Percentiles rank a stretch among this genome's conserved stretches.
These are phyloP conservation scores for Elysia crispata DNA, from an alignment of 2,888 invertebrate genomes.

Conservation along the genomic window DNA sequence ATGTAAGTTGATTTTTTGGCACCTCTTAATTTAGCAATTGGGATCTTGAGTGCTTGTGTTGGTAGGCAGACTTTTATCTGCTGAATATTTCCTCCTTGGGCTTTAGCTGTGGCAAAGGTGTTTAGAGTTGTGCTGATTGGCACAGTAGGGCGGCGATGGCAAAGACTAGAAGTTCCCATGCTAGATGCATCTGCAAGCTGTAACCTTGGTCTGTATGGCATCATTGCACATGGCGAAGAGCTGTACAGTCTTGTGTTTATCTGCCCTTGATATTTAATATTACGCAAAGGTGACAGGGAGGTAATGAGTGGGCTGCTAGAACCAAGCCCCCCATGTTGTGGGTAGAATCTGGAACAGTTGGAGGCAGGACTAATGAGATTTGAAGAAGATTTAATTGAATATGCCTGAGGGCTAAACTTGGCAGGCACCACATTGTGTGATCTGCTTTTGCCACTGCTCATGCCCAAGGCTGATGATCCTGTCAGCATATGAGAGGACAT, in stretches of 20 bases:
- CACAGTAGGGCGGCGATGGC: constrained; percentile 27
- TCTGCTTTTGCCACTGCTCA: no score
- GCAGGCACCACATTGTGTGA: no score
- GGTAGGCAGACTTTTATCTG: constrained; percentile 49
- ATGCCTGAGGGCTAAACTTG: no score
- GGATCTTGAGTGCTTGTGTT: constrained; percentile 46
- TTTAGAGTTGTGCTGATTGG: constrained; percentile 43
- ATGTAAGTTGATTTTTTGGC: constrained; percentile 37
- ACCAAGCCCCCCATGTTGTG: constrained; percentile 22
- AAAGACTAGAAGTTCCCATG: not conserved
- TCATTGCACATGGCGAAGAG: constrained; percentile 24
- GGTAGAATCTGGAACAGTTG: constrained; percentile 29
- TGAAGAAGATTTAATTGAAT: no score
- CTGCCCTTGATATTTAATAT: constrained; percentile 19
- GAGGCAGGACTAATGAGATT: not conserved
- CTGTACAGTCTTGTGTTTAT: constrained; percentile 18
- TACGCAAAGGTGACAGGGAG: constrained; percentile 42
- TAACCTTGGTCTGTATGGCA: constrained; percentile 42
- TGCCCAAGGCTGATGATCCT: no score
- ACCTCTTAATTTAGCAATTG: constrained; percentile 44
- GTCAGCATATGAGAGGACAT: no score
- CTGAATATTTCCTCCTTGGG: constrained; percentile 1
- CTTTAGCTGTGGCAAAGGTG: not conserved
- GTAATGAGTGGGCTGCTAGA: constrained; percentile 44
- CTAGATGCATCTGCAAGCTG: constrained; percentile 6